Evolutionary conservation across 1,140 invertebrate species (phyloP).

Genomic region (Aphelinus atriplicis): DNA sequence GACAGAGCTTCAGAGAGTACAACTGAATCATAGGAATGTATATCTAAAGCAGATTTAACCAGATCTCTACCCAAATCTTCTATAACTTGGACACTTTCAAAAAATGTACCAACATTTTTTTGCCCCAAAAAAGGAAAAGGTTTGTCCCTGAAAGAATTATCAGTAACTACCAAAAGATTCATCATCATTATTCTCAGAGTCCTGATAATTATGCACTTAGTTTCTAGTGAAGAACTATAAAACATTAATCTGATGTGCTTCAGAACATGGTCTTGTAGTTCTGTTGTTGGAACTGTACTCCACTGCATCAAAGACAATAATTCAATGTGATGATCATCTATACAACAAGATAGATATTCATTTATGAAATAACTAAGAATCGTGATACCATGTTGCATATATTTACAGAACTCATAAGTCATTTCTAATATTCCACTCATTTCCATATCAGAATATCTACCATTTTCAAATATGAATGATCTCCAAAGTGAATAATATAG

Average conservation of each 20-base stretch:
- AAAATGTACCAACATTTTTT: slow-evolving; percentile 41
- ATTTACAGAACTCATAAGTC: slow-evolving; percentile 55
- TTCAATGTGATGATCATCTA: slow-evolving; percentile 49
- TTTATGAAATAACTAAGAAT: slow-evolving; percentile 58
- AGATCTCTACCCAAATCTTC: slow-evolving; percentile 44
- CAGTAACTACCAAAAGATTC: slow-evolving; percentile 52
- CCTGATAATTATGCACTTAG: slow-evolving; percentile 56
- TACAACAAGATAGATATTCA: slow-evolving; percentile 55
- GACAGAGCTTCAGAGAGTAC: slow-evolving; percentile 53
- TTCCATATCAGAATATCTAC: slow-evolving; percentile 51
- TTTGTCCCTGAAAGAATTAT: slow-evolving; percentile 35
- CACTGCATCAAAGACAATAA: slow-evolving; percentile 57
- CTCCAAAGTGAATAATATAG: slow-evolving; percentile 57
- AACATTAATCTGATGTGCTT: slow-evolving; percentile 53
- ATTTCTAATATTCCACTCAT: slow-evolving; percentile 54
- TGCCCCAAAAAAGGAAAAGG: slow-evolving; percentile 53
- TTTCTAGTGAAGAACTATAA: slow-evolving; percentile 49
- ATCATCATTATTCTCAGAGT: slow-evolving; percentile 49
- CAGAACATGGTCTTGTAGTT: slow-evolving; percentile 51
- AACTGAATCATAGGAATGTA: slow-evolving; percentile 46
- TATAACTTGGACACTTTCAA: slow-evolving; percentile 45
- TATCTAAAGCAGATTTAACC: slow-evolving; percentile 50
- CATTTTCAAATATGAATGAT: slow-evolving; percentile 58
- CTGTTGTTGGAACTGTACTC: slow-evolving; percentile 54
- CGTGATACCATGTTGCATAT: slow-evolving; percentile 61